These are phyloP conservation scores for Falco biarmicus DNA, from an alignment of 2,797 vertebrate genomes.

Conservation along the genomic window DNA sequence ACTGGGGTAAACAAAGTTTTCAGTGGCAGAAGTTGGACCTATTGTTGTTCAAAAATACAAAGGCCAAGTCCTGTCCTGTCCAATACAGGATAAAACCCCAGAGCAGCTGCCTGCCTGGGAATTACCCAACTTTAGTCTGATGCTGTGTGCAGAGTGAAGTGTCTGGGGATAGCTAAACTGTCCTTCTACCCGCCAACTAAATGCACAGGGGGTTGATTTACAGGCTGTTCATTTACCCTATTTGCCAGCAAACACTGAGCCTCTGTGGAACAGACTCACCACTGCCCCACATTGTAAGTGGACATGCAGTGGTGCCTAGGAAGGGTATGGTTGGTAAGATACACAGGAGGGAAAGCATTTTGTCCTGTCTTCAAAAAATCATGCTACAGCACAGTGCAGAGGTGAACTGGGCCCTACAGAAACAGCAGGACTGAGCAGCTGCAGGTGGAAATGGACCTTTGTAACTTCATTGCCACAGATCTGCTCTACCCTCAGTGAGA, in stretches of 20 bases:
- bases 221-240: not conserved
- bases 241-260: not conserved
- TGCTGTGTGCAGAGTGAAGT: not conserved
- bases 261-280: not conserved
- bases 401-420: not conserved
- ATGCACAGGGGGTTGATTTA: not conserved
- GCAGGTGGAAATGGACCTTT: not conserved
- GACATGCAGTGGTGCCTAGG: not conserved
- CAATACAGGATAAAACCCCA: not conserved
- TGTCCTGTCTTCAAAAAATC: not conserved
- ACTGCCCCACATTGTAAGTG: not conserved
- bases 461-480: not conserved
- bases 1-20: not conserved
- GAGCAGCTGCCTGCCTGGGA: not conserved
- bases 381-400: not conserved
- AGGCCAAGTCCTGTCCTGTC: not conserved
- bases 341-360: not conserved
- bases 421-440: not conserved
- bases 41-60: not conserved
- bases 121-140: not conserved
- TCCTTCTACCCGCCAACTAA: not conserved
- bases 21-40: not conserved
- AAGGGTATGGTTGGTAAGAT: not conserved
- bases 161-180: not conserved
- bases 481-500: not conserved